Evolutionary conservation across 1,140 invertebrate species (phyloP), one percentile per base, ranked within the genome.

Genomic region (Halictus rubicundus): DNA sequence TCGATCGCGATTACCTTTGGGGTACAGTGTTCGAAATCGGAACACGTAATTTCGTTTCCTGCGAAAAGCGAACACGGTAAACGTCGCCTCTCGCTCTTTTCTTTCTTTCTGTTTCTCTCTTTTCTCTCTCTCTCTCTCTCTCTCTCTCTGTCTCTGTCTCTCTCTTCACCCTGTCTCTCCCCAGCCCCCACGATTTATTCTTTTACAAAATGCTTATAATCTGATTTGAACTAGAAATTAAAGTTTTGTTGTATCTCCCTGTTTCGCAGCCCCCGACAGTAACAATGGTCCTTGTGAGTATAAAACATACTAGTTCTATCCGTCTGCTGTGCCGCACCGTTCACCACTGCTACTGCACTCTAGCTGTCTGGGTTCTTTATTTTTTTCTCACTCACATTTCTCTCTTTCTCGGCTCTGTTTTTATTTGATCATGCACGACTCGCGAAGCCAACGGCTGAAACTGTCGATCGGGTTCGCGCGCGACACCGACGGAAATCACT

Each of bases 261-360:
- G 88, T 93, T 93, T 90, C 95, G 94, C 96, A 96, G 96, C 96
- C 92, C 95, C 95, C 92, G 95, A 96, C 94, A 95, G 95, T 96
- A 96, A 95, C 94, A 96, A 96, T 96, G 96, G 95, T 94, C 95
- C 96, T 94, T 96, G 96, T 97, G 95, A 97, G 96, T 97, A 96
- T 95, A 93, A 92, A 91, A 90, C 77, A 86, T 84, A 88, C 88
- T 88, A 91, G 86, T 93, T 93, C 88, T 92, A 90, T 93, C 91
- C 88, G 89, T 90, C 88, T 92, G 89, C 88, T 92, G 89, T 93
- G 89, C 92, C 85, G 89, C 89, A 93, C 85, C 88, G 83, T 77
- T 83, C 54, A 85, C 90, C 80, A 88, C n/a, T 69, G 84, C 89
- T 91, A 78, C 86, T 83, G 87, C 87, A 91, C 89, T 82, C 10